Evolutionary conservation across 2,888 invertebrate genomes (phyloP).

Genomic region (Eumerus sabulonum): DNA sequence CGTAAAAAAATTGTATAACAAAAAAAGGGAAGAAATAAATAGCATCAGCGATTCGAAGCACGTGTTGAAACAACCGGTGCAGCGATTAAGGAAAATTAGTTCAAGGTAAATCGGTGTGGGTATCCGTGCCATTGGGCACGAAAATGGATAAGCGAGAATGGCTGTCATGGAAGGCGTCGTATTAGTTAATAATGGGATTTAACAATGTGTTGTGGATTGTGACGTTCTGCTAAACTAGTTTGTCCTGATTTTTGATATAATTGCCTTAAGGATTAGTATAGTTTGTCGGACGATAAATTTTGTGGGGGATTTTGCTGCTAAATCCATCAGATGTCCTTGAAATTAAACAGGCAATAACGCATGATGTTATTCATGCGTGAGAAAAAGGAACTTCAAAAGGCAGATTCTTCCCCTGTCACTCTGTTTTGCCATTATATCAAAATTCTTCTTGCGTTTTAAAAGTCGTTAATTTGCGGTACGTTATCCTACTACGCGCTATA

Average conservation of each 20-base stretch:
- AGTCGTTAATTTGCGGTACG: no score
- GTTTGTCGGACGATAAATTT: no score
- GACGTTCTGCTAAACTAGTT: not conserved
- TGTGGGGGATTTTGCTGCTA: no score
- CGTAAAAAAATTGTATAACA: not conserved
- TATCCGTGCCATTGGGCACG: no score
- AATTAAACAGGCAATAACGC: not conserved
- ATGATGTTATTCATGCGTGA: not conserved
- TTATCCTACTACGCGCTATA: no score
- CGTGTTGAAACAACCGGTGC: slow-evolving; percentile 22
- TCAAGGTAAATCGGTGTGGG: not conserved
- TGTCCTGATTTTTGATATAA: slow-evolving; percentile 4
- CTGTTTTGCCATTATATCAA: no score
- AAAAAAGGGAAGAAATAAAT: no score
- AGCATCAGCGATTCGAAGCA: slow-evolving; percentile 7
- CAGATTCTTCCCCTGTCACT: no score
- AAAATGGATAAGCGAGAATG: slow-evolving; percentile 4
- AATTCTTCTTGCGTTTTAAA: no score
- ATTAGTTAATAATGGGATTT: slow-evolving; percentile 30
- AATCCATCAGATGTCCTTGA: no score
- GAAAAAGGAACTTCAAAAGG: no score
- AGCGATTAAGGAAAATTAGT: not conserved
- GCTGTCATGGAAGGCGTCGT: slow-evolving; percentile 2
- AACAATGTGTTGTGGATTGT: slow-evolving; percentile 2
- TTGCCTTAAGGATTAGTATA: slow-evolving; percentile 5